Conservation (phyloP, 2,113 vertebrate species). For the Xiphorhynchus elegans region DNA sequence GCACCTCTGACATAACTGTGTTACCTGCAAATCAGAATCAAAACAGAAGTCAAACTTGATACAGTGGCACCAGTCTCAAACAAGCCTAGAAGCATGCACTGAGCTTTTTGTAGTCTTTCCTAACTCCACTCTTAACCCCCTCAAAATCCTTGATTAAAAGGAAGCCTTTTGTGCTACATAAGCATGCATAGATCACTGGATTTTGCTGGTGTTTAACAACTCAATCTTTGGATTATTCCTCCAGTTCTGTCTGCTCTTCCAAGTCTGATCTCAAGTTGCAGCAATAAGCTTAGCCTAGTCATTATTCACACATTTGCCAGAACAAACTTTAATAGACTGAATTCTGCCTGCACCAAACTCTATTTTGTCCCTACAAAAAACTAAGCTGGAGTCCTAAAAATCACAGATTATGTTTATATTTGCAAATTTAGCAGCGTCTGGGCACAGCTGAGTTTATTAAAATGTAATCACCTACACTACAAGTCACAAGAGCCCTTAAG, state of each 20-base stretch:
- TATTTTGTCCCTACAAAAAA: background rate
- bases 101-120: conserved; percentile 29
- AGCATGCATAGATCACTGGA: background rate
- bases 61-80: background rate
- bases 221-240: background rate
- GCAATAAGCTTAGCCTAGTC: background rate
- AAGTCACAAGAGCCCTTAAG: background rate
- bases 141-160: background rate
- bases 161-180: background rate
- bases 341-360: background rate
- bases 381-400: background rate
- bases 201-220: background rate
- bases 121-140: background rate
- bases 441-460: background rate
- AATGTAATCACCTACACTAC: background rate
- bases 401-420: background rate
- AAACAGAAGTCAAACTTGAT: conserved; percentile 21
- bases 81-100: background rate
- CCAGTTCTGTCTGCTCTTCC: background rate
- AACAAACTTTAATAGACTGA: background rate
- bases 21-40: background rate
- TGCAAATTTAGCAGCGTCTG: background rate
- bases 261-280: background rate
- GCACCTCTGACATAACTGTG: background rate
- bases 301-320: background rate